phyloP scores from a whole-genome alignment of 2,888 invertebrate genomes.

The Andricus quercusramuli region DNA sequence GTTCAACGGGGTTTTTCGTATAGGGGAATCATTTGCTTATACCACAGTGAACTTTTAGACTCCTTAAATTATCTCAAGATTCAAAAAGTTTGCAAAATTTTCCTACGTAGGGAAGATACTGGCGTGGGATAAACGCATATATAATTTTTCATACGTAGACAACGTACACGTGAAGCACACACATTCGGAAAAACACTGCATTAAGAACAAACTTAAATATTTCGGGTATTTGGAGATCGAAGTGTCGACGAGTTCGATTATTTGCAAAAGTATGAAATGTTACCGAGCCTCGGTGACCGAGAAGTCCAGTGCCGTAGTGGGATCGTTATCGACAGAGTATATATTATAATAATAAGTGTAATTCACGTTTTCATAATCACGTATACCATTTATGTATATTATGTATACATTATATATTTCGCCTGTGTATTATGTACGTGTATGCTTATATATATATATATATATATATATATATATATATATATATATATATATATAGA shows the following conservation, averaged over 20 bases:
- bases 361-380: slow-evolving; percentile 60
- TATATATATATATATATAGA: slow-evolving; percentile 64
- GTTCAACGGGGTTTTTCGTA: too few species aligned
- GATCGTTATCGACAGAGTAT: slow-evolving; percentile 72
- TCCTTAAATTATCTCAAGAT: not conserved
- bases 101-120: not conserved
- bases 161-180: not conserved
- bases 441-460: slow-evolving; percentile 58
- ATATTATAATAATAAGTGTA: slow-evolving; percentile 54
- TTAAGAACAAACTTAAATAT: slow-evolving; percentile 56
- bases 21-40: too few species aligned
- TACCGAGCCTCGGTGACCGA: slow-evolving; percentile 70
- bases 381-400: slow-evolving; percentile 55
- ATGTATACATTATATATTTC: slow-evolving; percentile 50
- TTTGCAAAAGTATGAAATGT: slow-evolving; percentile 78
- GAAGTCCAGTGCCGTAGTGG: slow-evolving; percentile 71
- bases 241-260: slow-evolving; percentile 73
- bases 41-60: not conserved
- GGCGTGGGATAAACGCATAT: not conserved
- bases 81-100: not conserved
- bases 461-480: slow-evolving; percentile 64
- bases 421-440: slow-evolving; percentile 45
- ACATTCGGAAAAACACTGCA: slow-evolving; percentile 32
- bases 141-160: not conserved
- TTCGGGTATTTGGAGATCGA: slow-evolving; percentile 66